Evolutionary conservation across 2,797 vertebrate species (phyloP).

Genomic region (Gambusia yucatana): DNA sequence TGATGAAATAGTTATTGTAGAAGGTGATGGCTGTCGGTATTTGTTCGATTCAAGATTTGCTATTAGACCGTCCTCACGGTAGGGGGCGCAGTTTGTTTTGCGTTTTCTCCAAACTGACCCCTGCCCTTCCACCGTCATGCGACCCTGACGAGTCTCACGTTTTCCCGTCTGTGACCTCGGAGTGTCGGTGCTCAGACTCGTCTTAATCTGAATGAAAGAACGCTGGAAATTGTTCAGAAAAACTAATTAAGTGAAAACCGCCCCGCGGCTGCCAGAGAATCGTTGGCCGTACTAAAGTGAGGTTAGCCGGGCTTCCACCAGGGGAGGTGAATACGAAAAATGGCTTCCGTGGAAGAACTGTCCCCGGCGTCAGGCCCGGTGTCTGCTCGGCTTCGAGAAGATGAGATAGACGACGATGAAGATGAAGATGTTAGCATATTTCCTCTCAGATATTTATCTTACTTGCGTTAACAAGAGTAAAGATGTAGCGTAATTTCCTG

Average conservation of each 20-base stretch:
- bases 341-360: constrained; percentile 80
- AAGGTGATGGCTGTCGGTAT: too few species aligned
- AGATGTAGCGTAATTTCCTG: not conserved
- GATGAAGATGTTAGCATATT: constrained; percentile 79
- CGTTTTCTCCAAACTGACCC: constrained; percentile 25
- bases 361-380: constrained; percentile 80
- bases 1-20: too few species aligned
- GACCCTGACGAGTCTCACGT: constrained; percentile 66
- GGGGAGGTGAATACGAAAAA: constrained; percentile 41
- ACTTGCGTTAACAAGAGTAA: not conserved
- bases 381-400: constrained; percentile 75
- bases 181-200: constrained; percentile 27
- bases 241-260: not conserved
- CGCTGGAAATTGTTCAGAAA: not conserved
- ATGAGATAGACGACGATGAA: constrained; percentile 85
- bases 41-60: constrained; percentile 10
- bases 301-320: constrained; percentile 7
- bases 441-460: too few species aligned
- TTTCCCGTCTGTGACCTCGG: constrained; percentile 78
- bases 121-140: constrained; percentile 48
- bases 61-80: constrained; percentile 26
- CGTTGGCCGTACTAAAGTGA: not conserved
- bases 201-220: constrained; percentile 22
- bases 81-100: constrained; percentile 56
- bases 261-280: not conserved